A percentile compares a stretch with the other conserved stretches of the same genome.
These are phyloP conservation scores for Cephus pulcher DNA, from an alignment of 2,888 invertebrate genomes.

Conservation along the genomic window DNA sequence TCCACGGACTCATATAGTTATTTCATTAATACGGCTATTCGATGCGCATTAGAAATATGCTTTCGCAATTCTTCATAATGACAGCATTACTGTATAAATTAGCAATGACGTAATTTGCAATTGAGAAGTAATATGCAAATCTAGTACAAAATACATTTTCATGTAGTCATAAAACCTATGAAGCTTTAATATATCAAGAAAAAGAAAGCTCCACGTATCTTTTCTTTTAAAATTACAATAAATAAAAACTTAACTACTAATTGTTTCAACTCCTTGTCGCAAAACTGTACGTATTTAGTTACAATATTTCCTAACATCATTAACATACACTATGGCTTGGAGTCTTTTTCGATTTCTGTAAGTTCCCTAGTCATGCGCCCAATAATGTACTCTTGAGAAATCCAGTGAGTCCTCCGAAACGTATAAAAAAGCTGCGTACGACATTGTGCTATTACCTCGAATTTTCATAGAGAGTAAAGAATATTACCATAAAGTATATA, in stretches of 20 bases:
- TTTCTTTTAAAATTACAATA: no score
- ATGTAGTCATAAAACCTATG: not conserved
- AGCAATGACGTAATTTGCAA: not conserved
- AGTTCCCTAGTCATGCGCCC: constrained; percentile 36
- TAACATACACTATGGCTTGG: not conserved
- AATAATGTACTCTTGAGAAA: not conserved
- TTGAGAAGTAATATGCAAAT: not conserved
- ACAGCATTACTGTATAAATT: not conserved
- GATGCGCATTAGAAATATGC: not conserved
- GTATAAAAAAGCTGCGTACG: not conserved
- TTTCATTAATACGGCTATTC: not conserved
- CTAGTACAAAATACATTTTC: not conserved
- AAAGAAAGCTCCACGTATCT: not conserved
- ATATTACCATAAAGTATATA: not conserved
- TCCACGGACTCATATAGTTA: not conserved
- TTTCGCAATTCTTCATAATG: not conserved
- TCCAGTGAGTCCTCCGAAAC: not conserved
- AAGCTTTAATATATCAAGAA: not conserved
- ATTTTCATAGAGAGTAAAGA: not conserved
- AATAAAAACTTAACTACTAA: not conserved
- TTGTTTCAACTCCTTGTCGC: no score
- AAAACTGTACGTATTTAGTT: not conserved
- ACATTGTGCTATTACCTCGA: not conserved
- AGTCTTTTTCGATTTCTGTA: constrained; percentile 35
- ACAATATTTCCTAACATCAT: not conserved